Conservation (phyloP, 2,113 vertebrate species). For the Dryoscopus gambensis region DNA sequence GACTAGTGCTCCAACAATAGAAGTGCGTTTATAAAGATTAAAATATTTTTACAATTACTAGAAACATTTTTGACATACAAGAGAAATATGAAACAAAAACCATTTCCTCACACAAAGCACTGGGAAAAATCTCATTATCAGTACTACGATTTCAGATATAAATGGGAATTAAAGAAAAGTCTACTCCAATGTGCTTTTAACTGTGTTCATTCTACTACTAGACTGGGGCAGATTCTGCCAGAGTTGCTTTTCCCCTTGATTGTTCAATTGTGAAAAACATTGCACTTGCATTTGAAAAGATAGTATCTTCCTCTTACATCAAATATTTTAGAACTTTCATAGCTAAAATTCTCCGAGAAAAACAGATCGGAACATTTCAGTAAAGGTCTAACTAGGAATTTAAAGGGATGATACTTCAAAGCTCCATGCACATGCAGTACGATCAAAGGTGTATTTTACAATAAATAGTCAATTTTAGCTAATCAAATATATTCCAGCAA, state of each 20-base stretch:
- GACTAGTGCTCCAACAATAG: not conserved
- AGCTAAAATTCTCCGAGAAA: not conserved
- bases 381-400: not conserved
- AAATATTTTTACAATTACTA: not conserved
- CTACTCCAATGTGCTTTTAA: not conserved
- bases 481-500: not conserved
- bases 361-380: not conserved
- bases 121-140: not conserved
- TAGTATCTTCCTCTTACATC: not conserved
- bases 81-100: not conserved
- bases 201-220: not conserved
- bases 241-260: not conserved
- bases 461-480: not conserved
- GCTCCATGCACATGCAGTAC: rapidly evolving
- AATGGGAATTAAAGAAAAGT: not conserved
- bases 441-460: not conserved
- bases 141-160: not conserved
- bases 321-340: not conserved
- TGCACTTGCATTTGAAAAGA: not conserved
- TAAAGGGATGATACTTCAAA: not conserved
- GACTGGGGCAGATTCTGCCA: not conserved
- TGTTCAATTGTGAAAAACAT: not conserved
- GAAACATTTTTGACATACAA: not conserved
- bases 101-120: not conserved
- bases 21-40: not conserved